Conservation (phyloP, 2,888 invertebrate genomes). For the Lasioglossum figueresi region DNA sequence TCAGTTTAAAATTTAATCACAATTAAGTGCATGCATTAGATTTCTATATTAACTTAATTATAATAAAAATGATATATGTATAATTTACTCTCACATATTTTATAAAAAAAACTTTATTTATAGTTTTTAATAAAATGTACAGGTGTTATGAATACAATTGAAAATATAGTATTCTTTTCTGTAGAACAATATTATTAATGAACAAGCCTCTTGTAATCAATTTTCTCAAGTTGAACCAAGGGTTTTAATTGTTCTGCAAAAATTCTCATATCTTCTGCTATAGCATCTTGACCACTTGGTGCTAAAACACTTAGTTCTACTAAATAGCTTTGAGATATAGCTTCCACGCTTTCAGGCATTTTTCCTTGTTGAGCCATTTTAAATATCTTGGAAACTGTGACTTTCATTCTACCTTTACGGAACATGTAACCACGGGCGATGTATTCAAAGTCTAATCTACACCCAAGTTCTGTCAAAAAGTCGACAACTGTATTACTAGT, state of each 20-base stretch:
- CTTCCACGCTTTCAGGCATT: slow-evolving; percentile 89
- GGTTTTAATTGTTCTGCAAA: slow-evolving; percentile 98
- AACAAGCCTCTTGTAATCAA: slow-evolving; percentile 92
- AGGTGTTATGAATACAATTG: neutral
- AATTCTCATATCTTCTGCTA: slow-evolving; percentile 97
- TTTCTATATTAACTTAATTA: neutral
- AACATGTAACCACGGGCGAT: slow-evolving; percentile 97
- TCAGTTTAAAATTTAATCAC: slow-evolving; percentile 4
- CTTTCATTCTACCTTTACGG: slow-evolving; percentile 98
- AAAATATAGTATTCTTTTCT: slow-evolving; percentile 28
- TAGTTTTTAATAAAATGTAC: slow-evolving; percentile 24
- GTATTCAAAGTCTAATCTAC: slow-evolving; percentile 96
- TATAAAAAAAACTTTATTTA: slow-evolving; percentile 28
- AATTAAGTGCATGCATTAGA: neutral
- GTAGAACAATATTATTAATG: slow-evolving; percentile 65
- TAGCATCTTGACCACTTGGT: slow-evolving; percentile 96
- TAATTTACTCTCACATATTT: slow-evolving; percentile 5
- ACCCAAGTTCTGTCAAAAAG: slow-evolving; percentile 96
- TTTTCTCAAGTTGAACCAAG: slow-evolving; percentile 95
- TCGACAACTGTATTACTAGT: slow-evolving; percentile 95
- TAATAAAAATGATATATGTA: neutral
- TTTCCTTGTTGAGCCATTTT: slow-evolving; percentile 92
- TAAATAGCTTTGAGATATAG: slow-evolving; percentile 95
- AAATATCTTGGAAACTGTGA: slow-evolving; percentile 97
- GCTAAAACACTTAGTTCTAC: slow-evolving; percentile 96